Percentiles rank a stretch among this genome's conserved stretches.
Evolutionary conservation across 2,888 invertebrate species (phyloP).

Genomic region (Bembecia ichneumoniformis): DNA sequence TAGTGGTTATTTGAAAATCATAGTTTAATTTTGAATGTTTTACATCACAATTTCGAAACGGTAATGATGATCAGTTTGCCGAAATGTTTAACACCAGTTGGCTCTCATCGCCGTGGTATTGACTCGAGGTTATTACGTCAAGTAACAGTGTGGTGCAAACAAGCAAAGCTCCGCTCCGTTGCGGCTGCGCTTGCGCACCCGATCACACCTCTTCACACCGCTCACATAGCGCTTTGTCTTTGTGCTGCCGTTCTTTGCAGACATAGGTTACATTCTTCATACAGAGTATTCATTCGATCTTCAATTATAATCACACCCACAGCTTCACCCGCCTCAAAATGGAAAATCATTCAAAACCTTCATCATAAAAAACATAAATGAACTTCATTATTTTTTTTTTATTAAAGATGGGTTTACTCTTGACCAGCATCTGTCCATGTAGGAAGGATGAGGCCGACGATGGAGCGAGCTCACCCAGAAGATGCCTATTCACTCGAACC

Average conservation of each 20-base stretch:
- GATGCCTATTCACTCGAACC: too few relatives aligned
- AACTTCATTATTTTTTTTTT: too few relatives aligned
- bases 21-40: too few relatives aligned
- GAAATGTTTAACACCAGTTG: slow-evolving; percentile 3
- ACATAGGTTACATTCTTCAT: background rate
- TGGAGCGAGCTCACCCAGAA: too few relatives aligned
- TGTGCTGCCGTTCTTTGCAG: slow-evolving; percentile 41
- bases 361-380: too few relatives aligned
- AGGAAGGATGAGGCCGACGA: too few relatives aligned
- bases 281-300: background rate
- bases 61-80: slow-evolving; percentile 20
- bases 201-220: background rate
- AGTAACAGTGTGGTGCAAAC: slow-evolving; percentile 25
- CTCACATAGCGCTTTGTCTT: slow-evolving; percentile 31
- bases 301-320: too few relatives aligned
- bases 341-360: too few relatives aligned
- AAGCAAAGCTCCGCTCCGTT: slow-evolving; percentile 1
- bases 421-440: too few relatives aligned
- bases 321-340: too few relatives aligned
- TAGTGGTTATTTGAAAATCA: too few relatives aligned
- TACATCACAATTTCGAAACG: background rate
- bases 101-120: slow-evolving; percentile 15
- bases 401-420: too few relatives aligned
- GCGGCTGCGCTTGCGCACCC: background rate
- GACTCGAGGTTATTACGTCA: slow-evolving; percentile 34